Conservation (phyloP, 2,888 invertebrate genomes). For the Tipula helvola region DNA sequence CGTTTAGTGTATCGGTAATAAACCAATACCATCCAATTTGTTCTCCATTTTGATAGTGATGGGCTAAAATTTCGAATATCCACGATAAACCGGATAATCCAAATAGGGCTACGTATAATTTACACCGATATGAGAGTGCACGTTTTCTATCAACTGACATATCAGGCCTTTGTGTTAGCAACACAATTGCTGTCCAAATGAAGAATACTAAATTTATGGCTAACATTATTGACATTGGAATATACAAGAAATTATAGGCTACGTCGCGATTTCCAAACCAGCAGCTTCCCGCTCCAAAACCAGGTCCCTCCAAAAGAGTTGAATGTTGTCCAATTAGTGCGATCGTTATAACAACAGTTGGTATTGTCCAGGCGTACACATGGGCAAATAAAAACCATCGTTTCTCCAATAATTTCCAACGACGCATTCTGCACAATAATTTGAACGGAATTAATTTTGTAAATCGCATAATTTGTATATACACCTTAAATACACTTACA, state of each 20-base stretch:
- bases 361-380: slow-evolving; percentile 37
- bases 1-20: slow-evolving; percentile 45
- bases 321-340: slow-evolving; percentile 32
- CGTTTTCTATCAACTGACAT: slow-evolving; percentile 34
- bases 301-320: slow-evolving; percentile 34
- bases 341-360: slow-evolving; percentile 31
- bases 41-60: slow-evolving; percentile 16
- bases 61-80: slow-evolving; percentile 52
- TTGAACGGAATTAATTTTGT: background rate
- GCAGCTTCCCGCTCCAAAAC: slow-evolving; percentile 44
- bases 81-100: slow-evolving; percentile 59
- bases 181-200: slow-evolving; percentile 41
- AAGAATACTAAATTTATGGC: slow-evolving; percentile 45
- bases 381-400: slow-evolving; percentile 30
- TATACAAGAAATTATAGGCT: slow-evolving; percentile 31
- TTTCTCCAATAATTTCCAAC: slow-evolving; percentile 19
- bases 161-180: slow-evolving; percentile 43
- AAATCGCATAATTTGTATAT: background rate
- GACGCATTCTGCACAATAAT: slow-evolving; percentile 19
- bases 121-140: slow-evolving; percentile 38
- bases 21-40: slow-evolving; percentile 35
- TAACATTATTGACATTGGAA: slow-evolving; percentile 48
- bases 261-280: slow-evolving; percentile 40
- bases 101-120: slow-evolving; percentile 50
- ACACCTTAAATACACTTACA: slow-evolving; percentile 39